Evolutionary conservation across 2,888 invertebrate genomes (phyloP), one percentile per base, ranked within the genome.

Genomic region (Callyntrura sp.): DNA sequence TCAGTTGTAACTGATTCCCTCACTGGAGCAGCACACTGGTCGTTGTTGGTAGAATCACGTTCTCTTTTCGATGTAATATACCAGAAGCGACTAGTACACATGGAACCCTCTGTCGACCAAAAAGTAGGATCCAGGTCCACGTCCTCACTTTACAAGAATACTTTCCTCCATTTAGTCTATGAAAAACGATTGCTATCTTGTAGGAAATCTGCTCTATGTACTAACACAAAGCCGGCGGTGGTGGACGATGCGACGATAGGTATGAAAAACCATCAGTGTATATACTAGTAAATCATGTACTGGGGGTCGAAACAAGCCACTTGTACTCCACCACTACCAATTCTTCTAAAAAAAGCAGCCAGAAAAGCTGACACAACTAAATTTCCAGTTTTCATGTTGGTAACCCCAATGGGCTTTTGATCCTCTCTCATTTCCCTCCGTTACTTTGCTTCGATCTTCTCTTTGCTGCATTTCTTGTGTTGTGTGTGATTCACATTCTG

Each of bases 341-440:
- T 17, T 62, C 79, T 76, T 76, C 48, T n/a, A 14, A 76, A 65
- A 79, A 68, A 79, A 23, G 17, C 73, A 43, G 28, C 35, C 17
- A 60, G 60, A 82, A 73, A 45, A 48, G 87, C 87, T 81, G 87
- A 81, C 81, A 73, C 57, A 45, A 57, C 60, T 20, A 84, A 76
- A 85, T 43, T 65, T 65, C 23, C 25, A 17, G 70, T 79, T 81
- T 87, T 87, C 81, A 60, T 87, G 81, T 70, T n/a, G 9, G 68
- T 60, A 87, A 45, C 81, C 73, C 88, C 88, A 35, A 88, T 88
- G 83, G 88, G 73, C 35, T 88, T 83, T 88, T 83, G 88, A 88
- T 88, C 88, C 83, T 82, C 62, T 78, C 48, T 60, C 73, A 73
- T 23, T 88, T 82, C 70, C 70, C 43, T 73, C 48, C 48, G 45